phyloP scores from a whole-genome alignment of 2,113 vertebrate genomes.

The Plecotus auritus region DNA sequence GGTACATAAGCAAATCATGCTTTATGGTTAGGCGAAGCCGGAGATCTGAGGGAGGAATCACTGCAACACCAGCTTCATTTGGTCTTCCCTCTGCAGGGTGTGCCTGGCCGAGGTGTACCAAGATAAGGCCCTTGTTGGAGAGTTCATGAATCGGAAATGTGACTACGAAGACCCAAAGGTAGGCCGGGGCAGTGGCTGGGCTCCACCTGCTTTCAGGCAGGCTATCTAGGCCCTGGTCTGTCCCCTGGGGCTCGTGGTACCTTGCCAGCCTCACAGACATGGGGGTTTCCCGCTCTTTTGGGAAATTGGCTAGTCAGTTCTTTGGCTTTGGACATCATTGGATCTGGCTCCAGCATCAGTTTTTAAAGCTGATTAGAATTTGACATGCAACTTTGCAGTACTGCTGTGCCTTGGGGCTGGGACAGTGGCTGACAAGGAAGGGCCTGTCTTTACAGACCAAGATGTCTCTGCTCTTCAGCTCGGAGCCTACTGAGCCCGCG shows the following conservation, averaged over 20 bases:
- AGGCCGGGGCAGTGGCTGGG: neutral
- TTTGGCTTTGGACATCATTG: neutral
- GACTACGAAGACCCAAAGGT: slow-evolving; percentile 89
- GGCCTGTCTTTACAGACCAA: neutral
- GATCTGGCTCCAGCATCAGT: neutral
- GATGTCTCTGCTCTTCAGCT: neutral
- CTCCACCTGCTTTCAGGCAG: neutral
- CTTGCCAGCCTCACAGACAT: neutral
- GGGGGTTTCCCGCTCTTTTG: accelerated
- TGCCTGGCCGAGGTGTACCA: slow-evolving; percentile 96
- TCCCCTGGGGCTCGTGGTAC: neutral
- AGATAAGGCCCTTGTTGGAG: slow-evolving; percentile 88
- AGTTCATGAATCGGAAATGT: slow-evolving; percentile 83
- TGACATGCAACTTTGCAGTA: neutral
- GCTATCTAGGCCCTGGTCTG: neutral
- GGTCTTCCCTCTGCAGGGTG: slow-evolving; percentile 81
- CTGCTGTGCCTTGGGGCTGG: neutral
- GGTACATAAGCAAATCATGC: accelerated
- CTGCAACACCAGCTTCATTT: neutral
- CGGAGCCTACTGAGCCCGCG: neutral
- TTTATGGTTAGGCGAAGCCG: too few species aligned
- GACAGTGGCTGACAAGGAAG: neutral
- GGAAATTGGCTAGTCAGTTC: neutral
- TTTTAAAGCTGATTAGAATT: neutral
- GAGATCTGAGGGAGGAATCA: accelerated